phyloP scores from a whole-genome alignment of 2,113 vertebrate species.

The Sceloporus undulatus region DNA sequence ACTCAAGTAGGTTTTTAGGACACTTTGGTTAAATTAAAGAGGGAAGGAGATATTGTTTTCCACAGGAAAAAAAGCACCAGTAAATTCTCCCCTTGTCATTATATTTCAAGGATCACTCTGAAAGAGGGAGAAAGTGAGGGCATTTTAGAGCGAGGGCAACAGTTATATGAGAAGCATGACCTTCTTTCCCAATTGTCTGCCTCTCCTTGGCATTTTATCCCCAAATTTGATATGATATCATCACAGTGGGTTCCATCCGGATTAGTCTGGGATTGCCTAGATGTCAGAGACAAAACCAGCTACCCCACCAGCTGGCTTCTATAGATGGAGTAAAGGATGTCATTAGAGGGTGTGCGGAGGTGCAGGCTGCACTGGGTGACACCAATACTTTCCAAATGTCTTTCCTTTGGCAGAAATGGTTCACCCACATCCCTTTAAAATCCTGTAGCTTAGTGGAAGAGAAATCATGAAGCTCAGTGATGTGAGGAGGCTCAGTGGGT shows the following conservation, averaged over 20 bases:
- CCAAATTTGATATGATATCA: not conserved
- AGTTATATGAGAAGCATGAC: not conserved
- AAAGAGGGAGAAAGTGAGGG: not conserved
- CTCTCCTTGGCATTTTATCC: not conserved
- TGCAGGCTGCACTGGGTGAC: too few relatives aligned
- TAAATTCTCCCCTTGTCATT: not conserved
- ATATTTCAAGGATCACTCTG: not conserved
- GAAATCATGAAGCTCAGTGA: too few relatives aligned
- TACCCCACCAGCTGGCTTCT: too few relatives aligned
- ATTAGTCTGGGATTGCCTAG: not conserved
- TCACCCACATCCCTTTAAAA: too few relatives aligned
- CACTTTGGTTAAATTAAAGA: not conserved
- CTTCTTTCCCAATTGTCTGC: not conserved
- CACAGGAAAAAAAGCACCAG: not conserved
- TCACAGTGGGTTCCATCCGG: not conserved
- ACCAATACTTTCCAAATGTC: too few relatives aligned
- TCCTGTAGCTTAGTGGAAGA: too few relatives aligned
- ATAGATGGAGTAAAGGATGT: too few relatives aligned
- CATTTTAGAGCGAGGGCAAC: not conserved
- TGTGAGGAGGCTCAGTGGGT: too few relatives aligned
- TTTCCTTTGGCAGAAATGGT: too few relatives aligned
- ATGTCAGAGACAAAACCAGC: too few relatives aligned
- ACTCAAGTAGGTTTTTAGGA: not conserved
- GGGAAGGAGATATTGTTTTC: not conserved
- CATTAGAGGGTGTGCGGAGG: too few relatives aligned